These are phyloP conservation scores for Lepeophtheirus salmonis DNA, from an alignment of 1,140 invertebrate species.

Conservation along the genomic window DNA sequence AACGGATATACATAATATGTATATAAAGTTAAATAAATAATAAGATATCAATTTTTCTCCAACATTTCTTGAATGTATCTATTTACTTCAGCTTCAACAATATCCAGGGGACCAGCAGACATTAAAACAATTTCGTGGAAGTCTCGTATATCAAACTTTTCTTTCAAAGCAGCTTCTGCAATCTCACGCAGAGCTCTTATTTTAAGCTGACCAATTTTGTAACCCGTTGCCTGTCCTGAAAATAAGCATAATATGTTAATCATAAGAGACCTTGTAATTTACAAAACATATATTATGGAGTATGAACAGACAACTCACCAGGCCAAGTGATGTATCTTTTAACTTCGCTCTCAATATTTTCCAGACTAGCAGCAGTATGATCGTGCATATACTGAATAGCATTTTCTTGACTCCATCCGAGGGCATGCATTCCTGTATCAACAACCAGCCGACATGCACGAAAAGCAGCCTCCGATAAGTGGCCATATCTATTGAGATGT, in stretches of 20 bases:
- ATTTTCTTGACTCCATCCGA: constrained; percentile 28
- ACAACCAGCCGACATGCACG: constrained; percentile 30
- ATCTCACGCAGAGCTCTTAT: constrained; percentile 27
- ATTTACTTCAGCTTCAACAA: constrained; percentile 21
- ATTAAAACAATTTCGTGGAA: constrained; percentile 23
- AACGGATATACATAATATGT: no score
- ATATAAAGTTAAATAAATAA: no score
- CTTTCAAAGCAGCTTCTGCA: constrained; percentile 27
- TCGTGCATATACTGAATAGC: constrained; percentile 29
- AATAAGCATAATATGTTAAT: no score
- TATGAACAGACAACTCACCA: no score
- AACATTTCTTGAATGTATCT: constrained; percentile 17
- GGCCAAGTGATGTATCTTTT: constrained; percentile 34
- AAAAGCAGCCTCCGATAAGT: constrained; percentile 29
- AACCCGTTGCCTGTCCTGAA: constrained; percentile 28
- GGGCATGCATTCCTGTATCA: constrained; percentile 32
- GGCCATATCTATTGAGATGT: constrained; percentile 26
- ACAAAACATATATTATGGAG: no score
- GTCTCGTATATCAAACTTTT: constrained; percentile 20
- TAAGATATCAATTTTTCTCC: background rate
- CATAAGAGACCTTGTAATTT: no score
- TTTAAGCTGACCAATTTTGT: constrained; percentile 33
- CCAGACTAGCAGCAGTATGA: constrained; percentile 25
- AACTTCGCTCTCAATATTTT: constrained; percentile 26
- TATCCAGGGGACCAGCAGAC: constrained; percentile 20